Evolutionary conservation across 2,888 invertebrate species (phyloP).

Genomic region (Platycnemis pennipes): DNA sequence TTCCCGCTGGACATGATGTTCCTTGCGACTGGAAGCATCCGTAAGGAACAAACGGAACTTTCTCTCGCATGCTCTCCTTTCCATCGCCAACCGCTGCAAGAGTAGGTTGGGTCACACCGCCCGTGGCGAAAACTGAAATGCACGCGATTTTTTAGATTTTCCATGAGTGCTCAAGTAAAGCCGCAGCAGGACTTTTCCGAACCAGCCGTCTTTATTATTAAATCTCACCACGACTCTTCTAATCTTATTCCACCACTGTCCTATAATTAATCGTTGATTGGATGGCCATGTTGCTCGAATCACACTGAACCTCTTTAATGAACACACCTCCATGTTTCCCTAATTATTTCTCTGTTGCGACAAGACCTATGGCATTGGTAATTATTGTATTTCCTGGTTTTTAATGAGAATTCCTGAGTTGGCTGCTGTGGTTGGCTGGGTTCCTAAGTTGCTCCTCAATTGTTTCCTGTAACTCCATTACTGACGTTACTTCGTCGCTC

Average conservation of each 20-base stretch:
- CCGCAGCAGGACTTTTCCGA: background rate
- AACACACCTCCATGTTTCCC: background rate
- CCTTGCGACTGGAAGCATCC: constrained; percentile 43
- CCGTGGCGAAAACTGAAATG: constrained; percentile 53
- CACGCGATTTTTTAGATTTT: background rate
- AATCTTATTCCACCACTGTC: background rate
- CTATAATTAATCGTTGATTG: background rate
- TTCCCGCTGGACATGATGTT: background rate
- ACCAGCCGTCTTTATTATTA: background rate
- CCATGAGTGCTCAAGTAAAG: background rate
- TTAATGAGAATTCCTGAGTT: too few relatives aligned
- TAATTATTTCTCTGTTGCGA: background rate
- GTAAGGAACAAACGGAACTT: constrained; percentile 62
- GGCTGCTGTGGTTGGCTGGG: too few relatives aligned
- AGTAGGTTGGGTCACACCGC: constrained; percentile 55
- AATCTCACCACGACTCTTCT: background rate
- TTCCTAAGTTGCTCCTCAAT: background rate
- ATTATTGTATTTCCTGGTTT: background rate
- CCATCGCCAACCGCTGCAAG: constrained; percentile 47
- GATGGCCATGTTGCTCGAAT: background rate
- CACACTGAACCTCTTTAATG: background rate
- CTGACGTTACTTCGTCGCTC: background rate
- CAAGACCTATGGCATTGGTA: background rate
- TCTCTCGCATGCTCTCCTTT: constrained; percentile 55
- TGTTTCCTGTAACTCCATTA: background rate